Base-by-base conservation (phyloP, 35 echinoderm and acorn worm species). In the Apostichopus parvimensis region DNA sequence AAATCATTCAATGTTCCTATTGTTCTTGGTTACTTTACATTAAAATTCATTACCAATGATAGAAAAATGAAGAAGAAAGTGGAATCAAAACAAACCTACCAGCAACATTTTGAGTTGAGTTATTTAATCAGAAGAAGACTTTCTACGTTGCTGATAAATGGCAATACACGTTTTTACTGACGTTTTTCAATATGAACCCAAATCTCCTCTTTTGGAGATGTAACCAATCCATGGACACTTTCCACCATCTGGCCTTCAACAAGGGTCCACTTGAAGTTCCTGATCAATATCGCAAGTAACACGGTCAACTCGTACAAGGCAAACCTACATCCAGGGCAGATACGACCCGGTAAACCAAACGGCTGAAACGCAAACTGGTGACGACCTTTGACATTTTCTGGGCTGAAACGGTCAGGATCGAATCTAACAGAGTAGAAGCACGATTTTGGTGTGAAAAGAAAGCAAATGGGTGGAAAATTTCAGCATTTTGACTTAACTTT, bases 181-280 rank as follows among this genome's bases (percentile, higher is more conserved):
- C 93, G 76, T 53, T 94, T 91, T 70, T 95, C 90, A 4, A 95
- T 80, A 14, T 75, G 72, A 15, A 92, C 94, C 94, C 94, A 95
- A 10, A 95, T 91, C 87, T 95, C 94, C 23, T 92, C 94, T 53
- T 83, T 87, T 17, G 94, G 94, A 24, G 66, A 64, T 9, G 94
- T 92, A 8, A 95, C 90, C 13, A 95, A 20, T 8, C 80, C 90
- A 55, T 92, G 78, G 15, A 60, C 34, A 14, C 65, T 80, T 34
- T 89, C 94, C 18, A 95, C 83, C 2, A 80, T 90, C 9, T 88
- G 89, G 4, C 93, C 93, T 61, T 94, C 93, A 10, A 92, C 77
- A 4, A 94, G 26, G 54, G 91, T 85, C 23, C 77, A 94, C 58
- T 94, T 94, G 26, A 92, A 94, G 54, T 81, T 83, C 45, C 89